A percentile compares a stretch with the other conserved stretches of the same genome.
These are phyloP conservation scores for Mimachlamys varia DNA, from an alignment of 2,888 invertebrate genomes.

Conservation along the genomic window DNA sequence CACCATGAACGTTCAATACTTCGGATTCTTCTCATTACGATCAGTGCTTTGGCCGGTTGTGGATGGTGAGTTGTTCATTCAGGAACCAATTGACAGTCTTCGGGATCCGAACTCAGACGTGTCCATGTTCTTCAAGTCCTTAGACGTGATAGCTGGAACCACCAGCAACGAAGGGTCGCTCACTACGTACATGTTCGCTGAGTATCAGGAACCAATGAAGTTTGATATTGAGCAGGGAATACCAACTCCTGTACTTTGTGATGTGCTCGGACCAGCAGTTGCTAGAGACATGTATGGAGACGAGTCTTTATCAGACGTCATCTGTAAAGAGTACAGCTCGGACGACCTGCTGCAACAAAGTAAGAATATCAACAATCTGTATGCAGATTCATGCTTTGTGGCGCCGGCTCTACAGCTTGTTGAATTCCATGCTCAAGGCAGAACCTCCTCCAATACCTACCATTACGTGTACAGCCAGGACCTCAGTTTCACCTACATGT, in stretches of 20 bases:
- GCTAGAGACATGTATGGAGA: slow-evolving; percentile 6
- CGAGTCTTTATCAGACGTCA: not conserved
- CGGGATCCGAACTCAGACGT: slow-evolving; percentile 26
- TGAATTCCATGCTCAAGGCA: not conserved
- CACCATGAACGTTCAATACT: slow-evolving; percentile 57
- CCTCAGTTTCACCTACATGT: not conserved
- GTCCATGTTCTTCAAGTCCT: not conserved
- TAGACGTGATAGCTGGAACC: slow-evolving; percentile 35
- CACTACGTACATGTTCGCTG: not conserved
- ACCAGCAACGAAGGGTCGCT: slow-evolving; percentile 35
- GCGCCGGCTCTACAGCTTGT: not conserved
- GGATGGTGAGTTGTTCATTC: slow-evolving; percentile 95
- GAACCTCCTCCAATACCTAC: not conserved
- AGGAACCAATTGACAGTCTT: slow-evolving; percentile 86
- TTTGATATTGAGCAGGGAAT: slow-evolving; percentile 7
- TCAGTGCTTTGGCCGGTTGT: slow-evolving; percentile 97
- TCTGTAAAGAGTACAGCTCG: not conserved
- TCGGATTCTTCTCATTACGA: slow-evolving; percentile 85
- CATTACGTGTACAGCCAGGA: slow-evolving; percentile 17
- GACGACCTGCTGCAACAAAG: slow-evolving; percentile 6
- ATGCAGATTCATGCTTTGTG: not conserved
- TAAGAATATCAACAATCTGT: slow-evolving; percentile 1
- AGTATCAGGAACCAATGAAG: not conserved
- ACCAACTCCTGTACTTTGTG: not conserved
- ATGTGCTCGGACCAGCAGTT: not conserved